Base-by-base conservation (phyloP, 2,113 vertebrate genomes). In the Forbesichthys papilliferus region DNA sequence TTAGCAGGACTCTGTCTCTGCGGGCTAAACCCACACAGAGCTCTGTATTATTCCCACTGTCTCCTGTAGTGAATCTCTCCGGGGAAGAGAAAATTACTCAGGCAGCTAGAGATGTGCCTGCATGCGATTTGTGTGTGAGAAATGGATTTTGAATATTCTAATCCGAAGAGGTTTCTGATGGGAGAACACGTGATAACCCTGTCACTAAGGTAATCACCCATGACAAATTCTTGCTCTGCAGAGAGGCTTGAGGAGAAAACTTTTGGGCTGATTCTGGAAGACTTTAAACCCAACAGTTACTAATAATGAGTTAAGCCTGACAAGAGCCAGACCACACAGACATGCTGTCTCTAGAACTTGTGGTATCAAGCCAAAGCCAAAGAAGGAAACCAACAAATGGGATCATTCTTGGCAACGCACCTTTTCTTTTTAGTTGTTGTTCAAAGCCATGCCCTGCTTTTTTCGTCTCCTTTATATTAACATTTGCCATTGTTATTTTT, bases 71-170 rank as follows among this genome's bases (percentile, higher is more conserved):
- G 36, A 42, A 42, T 42, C 36, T 42, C 36, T 42, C 36, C 7
- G 36, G 36, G 36, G 36, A 42, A 42, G 61, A 3, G 78, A 65
- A 69, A 78, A 76, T 83, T 79, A 72, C 60, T 77, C 67, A 36
- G 72, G 52, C 69, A 73, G 68, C 65, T 5, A 42, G 76, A 66
- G 53, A 81, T 66, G 79, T 73, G 79, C 73, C 79, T 77, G 70
- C 18, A 8, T 42, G 36, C 36, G 47, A 73, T 73, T 64, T 61
- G 67, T 61, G 64, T 69, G 56, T 68, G 81, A 78, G 69, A 77
- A 84, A 81, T 75, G 74, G 69, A 80, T 85, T 86, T 84, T 71
- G 76, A 80, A 82, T 82, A 78, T 86, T 89, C 82, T 79, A 69
- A 83, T 84, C 70, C 73, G 72, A 71, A 16, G 78, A 80, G 69